Evolutionary conservation across 2,888 invertebrate species (phyloP), one percentile per base, ranked within the genome.

Genomic region (Rhagium mordax): DNA sequence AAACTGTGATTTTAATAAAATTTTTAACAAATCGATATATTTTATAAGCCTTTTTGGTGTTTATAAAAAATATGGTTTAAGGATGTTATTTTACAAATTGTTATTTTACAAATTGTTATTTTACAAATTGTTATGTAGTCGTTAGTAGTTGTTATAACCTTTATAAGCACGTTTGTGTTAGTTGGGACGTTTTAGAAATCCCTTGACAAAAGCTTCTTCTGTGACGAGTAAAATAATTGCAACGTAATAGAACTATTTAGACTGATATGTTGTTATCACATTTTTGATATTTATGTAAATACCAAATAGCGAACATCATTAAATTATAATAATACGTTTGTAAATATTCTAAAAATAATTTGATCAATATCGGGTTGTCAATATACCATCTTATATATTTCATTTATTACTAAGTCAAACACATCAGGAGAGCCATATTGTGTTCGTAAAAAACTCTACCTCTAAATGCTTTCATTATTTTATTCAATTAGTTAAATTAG

Each of bases 261-360:
- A 1, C 13, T 33, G 41, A n/a, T 41, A 41, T 64, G 3, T 70
- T 61, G 10, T 53, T 24, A 24, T 24, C 51, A 51, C 27, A 24
- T 48, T 16, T 21, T 24, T 13, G 5, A 29, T 47, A 62, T 62
- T 41, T 24, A 21, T 33, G 41, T n/a, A 29, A 8, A 57, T 29
- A 18, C 29, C 33, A 29, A 6, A 18, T 20, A 66, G 49, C 49
- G 27, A 51, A 51, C 33, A 53, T 66, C 49, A 55, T 66, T 66
- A 53, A 33, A 41, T 53, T 66, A 64, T 49, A 24, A 65, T 27
- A 65, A 41, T 41, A 5, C 18, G 53, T 53, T 13, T 66, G 33
- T 16, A 66, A 27, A 49, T 53, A 66, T 41, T 66, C 65, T 66
- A 66, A 55, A 49, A 66, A 53, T 53, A 66, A 66, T 66, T 53